Base-by-base conservation (phyloP, 2,797 vertebrate genomes). In the Neosilurus mollespiculum region DNA sequence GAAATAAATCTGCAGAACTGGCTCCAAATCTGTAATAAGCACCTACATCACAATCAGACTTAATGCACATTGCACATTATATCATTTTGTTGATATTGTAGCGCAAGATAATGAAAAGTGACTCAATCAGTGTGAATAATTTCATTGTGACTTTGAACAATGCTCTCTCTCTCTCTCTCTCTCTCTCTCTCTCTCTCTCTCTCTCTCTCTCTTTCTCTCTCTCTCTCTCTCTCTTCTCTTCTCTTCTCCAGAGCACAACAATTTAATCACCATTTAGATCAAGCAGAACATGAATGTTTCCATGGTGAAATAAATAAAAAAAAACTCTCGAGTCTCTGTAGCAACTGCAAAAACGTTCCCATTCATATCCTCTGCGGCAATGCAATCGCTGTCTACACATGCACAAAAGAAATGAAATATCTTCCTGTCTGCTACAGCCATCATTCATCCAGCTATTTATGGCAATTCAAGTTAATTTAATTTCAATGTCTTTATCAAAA, bases 341-440 rank as follows among this genome's bases (percentile, higher is more conserved):
- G 56, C 24, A 51, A 61, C 81, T 43, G 77, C 65, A 72, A 76
- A 56, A 71, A 30, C 62, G 73, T 58, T 80, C 24, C 84, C 62
- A 61, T 83, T 82, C 80, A 65, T 83, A 70, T 80, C 51, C 64
- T 81, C 82, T 16, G 24, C 58, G 65, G 67, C 34, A 77, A 64
- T 72, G 66, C 18, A 80, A 85, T 81, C 64, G 43, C 67, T 75
- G 67, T 43, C 73, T 77, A 59, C 81, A 83, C 81, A 84, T 37
- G 15, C 73, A 89, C 69, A 83, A 84, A 79, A 43, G 80, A 86
- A 84, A 81, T 53, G 71, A 76, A 85, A 84, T 79, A 75, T 73
- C 81, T 86, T 81, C n/a, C 37, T 61, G 54, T 82, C 62, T 69
- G 80, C 79, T 81, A 80, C 59, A 81, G 51, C 4, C 67, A 69